Evolutionary conservation across 2,113 vertebrate species (phyloP), one percentile per base, ranked within the genome.

Genomic region (Ictalurus furcatus): DNA sequence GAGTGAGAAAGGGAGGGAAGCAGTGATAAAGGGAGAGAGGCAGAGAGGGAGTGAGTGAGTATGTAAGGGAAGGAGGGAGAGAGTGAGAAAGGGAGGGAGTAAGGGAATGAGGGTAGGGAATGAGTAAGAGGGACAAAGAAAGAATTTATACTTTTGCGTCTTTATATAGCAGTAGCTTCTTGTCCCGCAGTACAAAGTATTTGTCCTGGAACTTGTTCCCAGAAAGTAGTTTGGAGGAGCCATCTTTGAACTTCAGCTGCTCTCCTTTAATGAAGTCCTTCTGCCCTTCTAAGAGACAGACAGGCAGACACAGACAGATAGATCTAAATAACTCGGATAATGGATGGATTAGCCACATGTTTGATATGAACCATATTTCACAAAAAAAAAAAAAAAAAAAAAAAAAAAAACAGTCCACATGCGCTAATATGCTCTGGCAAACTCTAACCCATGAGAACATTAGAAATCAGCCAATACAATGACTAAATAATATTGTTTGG

Each of bases 151-250:
- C 98, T 97, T 99, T 99, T 87, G 94, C 92, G 88, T 99, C 98
- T 92, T 97, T 98, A 94, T 97, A 99, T 78, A 99, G 92, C 87
- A 97, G 94, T 82, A 99, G 95, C 92, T 96, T 97, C 85, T 96
- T 96, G 89, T 97, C 96, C 74, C 40, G 94, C 30, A 99, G 95
- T 37, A 96, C 94, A 63, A 97, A 95, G 71, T 98, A 98, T 87
- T 97, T 96, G 37, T 99, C 98, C 92, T 99, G 98, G 95, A 99
- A 99, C 91, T 97, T 99, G 94, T 97, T 97, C 88, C 97, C 98
- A 0, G 97, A 97, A 56, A 99, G 94, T 65, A 98, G 95, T 94
- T 99, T 99, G 91, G 95, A 96, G 69, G 97, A 97, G 52, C 97
- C 97, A 79, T 98, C 98, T 90, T 94, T 99, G 94, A 96, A 97